Percentiles rank a stretch among this genome's conserved stretches.
These are phyloP conservation scores for Synanceia verrucosa DNA, from an alignment of 2,797 vertebrate genomes.

Conservation along the genomic window DNA sequence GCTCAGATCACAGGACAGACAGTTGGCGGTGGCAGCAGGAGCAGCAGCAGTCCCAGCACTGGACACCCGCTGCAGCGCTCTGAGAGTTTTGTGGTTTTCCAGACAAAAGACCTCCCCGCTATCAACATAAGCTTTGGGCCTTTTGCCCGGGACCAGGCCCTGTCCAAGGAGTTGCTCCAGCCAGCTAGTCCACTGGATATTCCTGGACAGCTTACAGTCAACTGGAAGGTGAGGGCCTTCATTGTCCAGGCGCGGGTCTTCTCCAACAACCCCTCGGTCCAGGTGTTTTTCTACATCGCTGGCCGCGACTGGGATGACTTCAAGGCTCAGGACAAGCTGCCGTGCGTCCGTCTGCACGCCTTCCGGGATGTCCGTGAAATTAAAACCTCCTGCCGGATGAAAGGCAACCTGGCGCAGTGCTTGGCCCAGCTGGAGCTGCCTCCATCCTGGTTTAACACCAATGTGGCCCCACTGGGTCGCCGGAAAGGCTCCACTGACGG, in stretches of 20 bases:
- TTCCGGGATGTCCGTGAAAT: constrained; percentile 93
- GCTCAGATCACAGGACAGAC: constrained; percentile 68
- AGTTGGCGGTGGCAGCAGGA: not conserved
- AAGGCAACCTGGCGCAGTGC: constrained; percentile 92
- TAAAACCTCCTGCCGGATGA: constrained; percentile 92
- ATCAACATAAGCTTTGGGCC: constrained; percentile 95
- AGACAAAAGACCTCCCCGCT: constrained; percentile 94
- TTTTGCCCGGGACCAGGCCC: constrained; percentile 89
- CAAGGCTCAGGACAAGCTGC: constrained; percentile 88
- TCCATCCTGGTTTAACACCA: constrained; percentile 91
- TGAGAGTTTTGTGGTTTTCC: constrained; percentile 97
- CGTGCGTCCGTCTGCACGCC: constrained; percentile 93
- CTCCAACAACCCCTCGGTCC: constrained; percentile 89
- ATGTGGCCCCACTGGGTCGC: constrained; percentile 85
- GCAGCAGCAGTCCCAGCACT: constrained; percentile 54
- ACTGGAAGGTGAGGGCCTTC: constrained; percentile 98
- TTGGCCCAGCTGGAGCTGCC: constrained; percentile 93
- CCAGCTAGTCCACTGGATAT: constrained; percentile 93
- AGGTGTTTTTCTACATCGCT: constrained; percentile 97
- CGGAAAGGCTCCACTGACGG: constrained; percentile 84
- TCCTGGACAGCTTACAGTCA: constrained; percentile 91
- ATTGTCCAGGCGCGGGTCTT: constrained; percentile 92
- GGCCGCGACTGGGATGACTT: constrained; percentile 98
- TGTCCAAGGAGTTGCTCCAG: constrained; percentile 94
- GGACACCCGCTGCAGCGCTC: constrained; percentile 88